Evolutionary conservation across 2,797 vertebrate species (phyloP).

Genomic region (Phrynocephalus vlangalii): DNA sequence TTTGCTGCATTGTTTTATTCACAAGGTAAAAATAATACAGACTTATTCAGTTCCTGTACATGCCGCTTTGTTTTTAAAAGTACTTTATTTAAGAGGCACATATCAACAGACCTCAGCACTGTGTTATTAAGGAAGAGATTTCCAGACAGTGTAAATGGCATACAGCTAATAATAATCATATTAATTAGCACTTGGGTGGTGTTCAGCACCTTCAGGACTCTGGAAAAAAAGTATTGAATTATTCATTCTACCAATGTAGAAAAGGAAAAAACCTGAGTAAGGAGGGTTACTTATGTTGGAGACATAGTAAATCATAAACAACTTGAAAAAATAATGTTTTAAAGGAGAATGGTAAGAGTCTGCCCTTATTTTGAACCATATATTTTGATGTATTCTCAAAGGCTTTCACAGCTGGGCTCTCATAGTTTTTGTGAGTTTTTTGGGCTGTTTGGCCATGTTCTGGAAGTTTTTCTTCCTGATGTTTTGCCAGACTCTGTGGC

Average conservation of each 20-base stretch:
- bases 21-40: constrained; percentile 39
- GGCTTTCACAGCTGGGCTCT: too few relatives aligned
- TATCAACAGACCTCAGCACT: constrained; percentile 26
- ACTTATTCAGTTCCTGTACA: constrained; percentile 28
- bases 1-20: constrained; percentile 46
- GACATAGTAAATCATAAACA: background rate
- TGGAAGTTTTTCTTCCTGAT: too few relatives aligned
- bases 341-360: background rate
- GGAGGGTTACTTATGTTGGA: constrained; percentile 37
- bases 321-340: constrained; percentile 10
- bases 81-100: background rate
- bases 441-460: too few relatives aligned
- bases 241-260: constrained; percentile 60
- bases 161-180: constrained; percentile 65
- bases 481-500: too few relatives aligned
- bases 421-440: too few relatives aligned
- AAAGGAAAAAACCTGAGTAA: constrained; percentile 44
- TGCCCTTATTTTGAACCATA: background rate
- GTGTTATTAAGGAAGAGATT: constrained; percentile 54
- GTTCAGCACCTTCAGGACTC: constrained; percentile 49
- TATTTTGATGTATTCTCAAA: background rate
- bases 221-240: constrained; percentile 39
- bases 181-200: constrained; percentile 62
- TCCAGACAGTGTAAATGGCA: constrained; percentile 61
- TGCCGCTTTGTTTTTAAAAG: constrained; percentile 25